A percentile compares a stretch with the other conserved stretches of the same genome.
phyloP scores from a whole-genome alignment of 2,113 vertebrate genomes.

The Chrysemys picta region DNA sequence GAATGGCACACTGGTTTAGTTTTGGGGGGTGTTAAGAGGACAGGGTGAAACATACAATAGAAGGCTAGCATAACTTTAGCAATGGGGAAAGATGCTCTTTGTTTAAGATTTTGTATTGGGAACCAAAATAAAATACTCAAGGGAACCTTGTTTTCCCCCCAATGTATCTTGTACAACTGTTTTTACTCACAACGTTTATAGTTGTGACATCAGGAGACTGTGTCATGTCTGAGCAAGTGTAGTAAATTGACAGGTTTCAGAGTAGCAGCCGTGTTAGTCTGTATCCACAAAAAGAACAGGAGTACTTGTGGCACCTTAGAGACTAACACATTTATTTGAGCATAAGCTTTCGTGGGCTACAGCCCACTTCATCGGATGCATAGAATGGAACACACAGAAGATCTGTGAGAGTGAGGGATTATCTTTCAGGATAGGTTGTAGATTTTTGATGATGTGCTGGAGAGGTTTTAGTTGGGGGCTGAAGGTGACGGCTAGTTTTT shows the following conservation, averaged over 20 bases:
- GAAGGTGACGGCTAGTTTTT: no score
- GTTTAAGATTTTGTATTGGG: background rate
- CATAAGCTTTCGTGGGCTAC: no score
- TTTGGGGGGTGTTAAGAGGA: background rate
- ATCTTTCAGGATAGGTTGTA: no score
- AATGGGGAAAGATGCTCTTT: background rate
- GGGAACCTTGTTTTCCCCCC: background rate
- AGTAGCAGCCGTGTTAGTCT: no score
- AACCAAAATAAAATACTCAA: background rate
- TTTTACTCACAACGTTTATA: background rate
- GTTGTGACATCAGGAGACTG: background rate
- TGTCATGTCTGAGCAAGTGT: background rate
- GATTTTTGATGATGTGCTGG: no score
- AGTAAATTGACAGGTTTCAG: background rate
- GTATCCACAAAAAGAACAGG: no score
- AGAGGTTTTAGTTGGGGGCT: no score
- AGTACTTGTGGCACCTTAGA: no score
- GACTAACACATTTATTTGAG: no score
- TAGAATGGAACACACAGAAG: no score
- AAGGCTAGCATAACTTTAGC: background rate
- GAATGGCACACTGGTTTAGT: background rate
- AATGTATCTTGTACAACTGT: background rate
- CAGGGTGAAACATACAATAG: background rate
- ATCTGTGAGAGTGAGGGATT: no score
- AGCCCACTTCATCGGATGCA: no score